These are phyloP conservation scores for Muraenolepis orangiensis DNA, from an alignment of 2,797 vertebrate species.

Conservation along the genomic window DNA sequence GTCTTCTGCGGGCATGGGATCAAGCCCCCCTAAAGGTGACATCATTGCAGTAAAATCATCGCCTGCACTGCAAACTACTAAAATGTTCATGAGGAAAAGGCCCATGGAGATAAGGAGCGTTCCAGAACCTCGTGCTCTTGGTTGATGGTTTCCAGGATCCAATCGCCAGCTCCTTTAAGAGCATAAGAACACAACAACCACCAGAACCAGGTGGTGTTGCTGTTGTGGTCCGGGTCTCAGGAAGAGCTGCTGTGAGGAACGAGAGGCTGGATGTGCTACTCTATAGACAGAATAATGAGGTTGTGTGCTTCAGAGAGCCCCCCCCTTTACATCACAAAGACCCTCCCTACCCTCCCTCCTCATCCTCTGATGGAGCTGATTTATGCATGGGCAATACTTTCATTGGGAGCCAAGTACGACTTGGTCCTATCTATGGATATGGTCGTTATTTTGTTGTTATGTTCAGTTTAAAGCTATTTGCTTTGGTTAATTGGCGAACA, in stretches of 20 bases:
- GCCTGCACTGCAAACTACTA: constrained; percentile 37
- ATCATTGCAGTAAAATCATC: constrained; percentile 39
- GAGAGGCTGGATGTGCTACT: constrained; percentile 79
- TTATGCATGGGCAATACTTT: constrained; percentile 78
- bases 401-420: constrained; percentile 67
- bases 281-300: constrained; percentile 81
- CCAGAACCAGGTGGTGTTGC: constrained; percentile 11
- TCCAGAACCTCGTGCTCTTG: constrained; percentile 40
- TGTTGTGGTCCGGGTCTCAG: constrained; percentile 43
- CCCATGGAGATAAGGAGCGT: constrained; percentile 50
- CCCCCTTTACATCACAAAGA: constrained; percentile 51
- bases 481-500: constrained; percentile 33
- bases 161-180: constrained; percentile 31
- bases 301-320: constrained; percentile 73
- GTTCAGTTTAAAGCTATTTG: constrained; percentile 6
- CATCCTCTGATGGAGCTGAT: constrained; percentile 74
- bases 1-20: not conserved
- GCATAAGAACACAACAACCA: not conserved
- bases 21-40: not conserved
- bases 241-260: constrained; percentile 72
- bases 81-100: constrained; percentile 32
- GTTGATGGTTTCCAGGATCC: constrained; percentile 54
- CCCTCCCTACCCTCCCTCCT: constrained; percentile 47
- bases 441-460: not conserved
- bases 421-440: not conserved